Conservation (phyloP, 2,113 vertebrate genomes). For the Sinocyclocheilus grahami region DNA sequence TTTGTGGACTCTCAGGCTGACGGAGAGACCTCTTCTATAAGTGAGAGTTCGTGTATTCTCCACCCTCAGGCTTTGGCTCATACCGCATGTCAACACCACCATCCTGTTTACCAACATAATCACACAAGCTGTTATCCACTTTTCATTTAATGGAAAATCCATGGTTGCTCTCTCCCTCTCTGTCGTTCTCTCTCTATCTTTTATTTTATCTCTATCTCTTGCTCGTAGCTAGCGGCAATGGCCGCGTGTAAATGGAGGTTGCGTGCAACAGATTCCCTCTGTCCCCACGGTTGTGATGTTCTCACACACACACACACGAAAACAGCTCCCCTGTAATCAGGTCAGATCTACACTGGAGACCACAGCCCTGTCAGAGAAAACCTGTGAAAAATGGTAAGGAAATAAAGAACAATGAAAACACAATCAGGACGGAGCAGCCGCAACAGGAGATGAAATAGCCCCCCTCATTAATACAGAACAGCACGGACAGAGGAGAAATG, state of each 20-base stretch:
- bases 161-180: conserved; percentile 22
- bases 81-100: conserved; percentile 55
- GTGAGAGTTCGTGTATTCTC: conserved; percentile 55
- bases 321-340: conserved; percentile 51
- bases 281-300: conserved; percentile 15
- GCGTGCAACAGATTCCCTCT: conserved; percentile 25
- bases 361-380: conserved; percentile 49
- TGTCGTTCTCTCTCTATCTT: conserved; percentile 43
- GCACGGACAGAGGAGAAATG: conserved; percentile 41
- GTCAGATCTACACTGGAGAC: conserved; percentile 56
- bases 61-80: conserved; percentile 51
- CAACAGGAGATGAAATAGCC: conserved; percentile 49
- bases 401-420: conserved; percentile 60
- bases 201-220: conserved; percentile 23
- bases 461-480: conserved; percentile 55
- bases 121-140: conserved; percentile 58
- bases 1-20: conserved; percentile 53
- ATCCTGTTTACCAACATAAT: conserved; percentile 51
- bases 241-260: conserved; percentile 46
- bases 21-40: conserved; percentile 18
- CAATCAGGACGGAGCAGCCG: conserved; percentile 51
- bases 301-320: conserved; percentile 29
- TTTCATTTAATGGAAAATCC: conserved; percentile 54
- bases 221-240: conserved; percentile 29
- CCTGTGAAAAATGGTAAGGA: conserved; percentile 56